Conservation (phyloP, 2,888 invertebrate species). For the Xanthia icteritia region DNA sequence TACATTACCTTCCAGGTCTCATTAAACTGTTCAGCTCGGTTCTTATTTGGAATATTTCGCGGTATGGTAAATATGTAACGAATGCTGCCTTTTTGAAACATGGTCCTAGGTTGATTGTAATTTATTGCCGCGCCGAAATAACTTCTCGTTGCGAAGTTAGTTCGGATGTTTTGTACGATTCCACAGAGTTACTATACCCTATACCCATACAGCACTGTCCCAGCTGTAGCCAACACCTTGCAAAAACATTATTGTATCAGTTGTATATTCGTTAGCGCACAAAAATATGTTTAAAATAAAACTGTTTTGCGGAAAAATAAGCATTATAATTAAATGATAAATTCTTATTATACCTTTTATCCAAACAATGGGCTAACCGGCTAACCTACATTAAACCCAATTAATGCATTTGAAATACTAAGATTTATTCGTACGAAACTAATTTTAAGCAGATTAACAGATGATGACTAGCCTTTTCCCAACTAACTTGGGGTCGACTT, state of each 20-base stretch:
- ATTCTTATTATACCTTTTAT: background rate
- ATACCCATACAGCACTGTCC: background rate
- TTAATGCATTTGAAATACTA: background rate
- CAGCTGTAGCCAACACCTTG: background rate
- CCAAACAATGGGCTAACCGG: conserved; percentile 21
- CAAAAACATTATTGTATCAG: background rate
- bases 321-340: background rate
- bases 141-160: background rate
- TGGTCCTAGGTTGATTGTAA: background rate
- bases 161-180: background rate
- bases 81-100: background rate
- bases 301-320: conserved; percentile 9
- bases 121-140: background rate
- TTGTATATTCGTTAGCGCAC: too few relatives aligned
- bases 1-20: conserved; percentile 18
- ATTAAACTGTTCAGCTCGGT: conserved; percentile 4
- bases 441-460: background rate
- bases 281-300: background rate
- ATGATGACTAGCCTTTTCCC: too few relatives aligned
- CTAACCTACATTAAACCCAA: background rate
- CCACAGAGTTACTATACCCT: background rate
- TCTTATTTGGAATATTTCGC: background rate
- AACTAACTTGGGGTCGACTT: too few relatives aligned
- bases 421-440: background rate
- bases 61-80: background rate